These are phyloP conservation scores for Lucilia sericata DNA, from an alignment of 1,140 invertebrate genomes.

Conservation along the genomic window DNA sequence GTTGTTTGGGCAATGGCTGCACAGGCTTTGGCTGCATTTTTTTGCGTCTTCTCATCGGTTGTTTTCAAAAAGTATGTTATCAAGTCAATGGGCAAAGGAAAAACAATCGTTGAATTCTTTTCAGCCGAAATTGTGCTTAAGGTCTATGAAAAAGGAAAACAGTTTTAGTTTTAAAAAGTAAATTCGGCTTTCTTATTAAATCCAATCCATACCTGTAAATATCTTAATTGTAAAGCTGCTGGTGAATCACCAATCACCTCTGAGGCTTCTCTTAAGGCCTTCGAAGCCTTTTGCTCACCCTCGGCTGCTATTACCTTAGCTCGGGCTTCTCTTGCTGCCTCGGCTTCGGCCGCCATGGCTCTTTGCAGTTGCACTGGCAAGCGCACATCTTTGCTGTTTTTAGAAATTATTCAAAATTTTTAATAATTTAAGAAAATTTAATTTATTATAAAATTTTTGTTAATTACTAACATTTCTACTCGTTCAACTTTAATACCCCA, in stretches of 20 bases:
- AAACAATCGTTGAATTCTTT: constrained; percentile 95
- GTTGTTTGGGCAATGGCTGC: constrained; percentile 26
- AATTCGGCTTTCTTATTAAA: too few species aligned
- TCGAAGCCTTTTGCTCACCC: constrained; percentile 88
- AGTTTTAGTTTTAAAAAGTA: too few species aligned
- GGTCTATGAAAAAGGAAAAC: constrained; percentile 74
- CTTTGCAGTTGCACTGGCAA: constrained; percentile 85
- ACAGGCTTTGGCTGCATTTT: constrained; percentile 17
- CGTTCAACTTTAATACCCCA: constrained; percentile 97
- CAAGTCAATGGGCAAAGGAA: constrained; percentile 86
- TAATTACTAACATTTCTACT: constrained; percentile 88
- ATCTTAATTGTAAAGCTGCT: constrained; percentile 79
- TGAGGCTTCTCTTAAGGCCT: constrained; percentile 89
- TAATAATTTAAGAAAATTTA: neutral
- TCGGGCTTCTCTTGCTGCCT: constrained; percentile 79
- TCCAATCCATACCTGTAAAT: constrained; percentile 62
- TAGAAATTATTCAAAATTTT: neutral
- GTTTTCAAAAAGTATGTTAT: constrained; percentile 62
- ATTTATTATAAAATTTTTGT: neutral
- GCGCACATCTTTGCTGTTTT: constrained; percentile 87
- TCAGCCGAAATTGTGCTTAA: constrained; percentile 89
- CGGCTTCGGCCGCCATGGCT: constrained; percentile 89
- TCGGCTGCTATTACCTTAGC: constrained; percentile 84
- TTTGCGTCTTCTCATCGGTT: constrained; percentile 44
- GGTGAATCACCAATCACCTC: constrained; percentile 90